Conservation (phyloP, 1,140 invertebrate genomes). For the Calliopsis andreniformis region DNA sequence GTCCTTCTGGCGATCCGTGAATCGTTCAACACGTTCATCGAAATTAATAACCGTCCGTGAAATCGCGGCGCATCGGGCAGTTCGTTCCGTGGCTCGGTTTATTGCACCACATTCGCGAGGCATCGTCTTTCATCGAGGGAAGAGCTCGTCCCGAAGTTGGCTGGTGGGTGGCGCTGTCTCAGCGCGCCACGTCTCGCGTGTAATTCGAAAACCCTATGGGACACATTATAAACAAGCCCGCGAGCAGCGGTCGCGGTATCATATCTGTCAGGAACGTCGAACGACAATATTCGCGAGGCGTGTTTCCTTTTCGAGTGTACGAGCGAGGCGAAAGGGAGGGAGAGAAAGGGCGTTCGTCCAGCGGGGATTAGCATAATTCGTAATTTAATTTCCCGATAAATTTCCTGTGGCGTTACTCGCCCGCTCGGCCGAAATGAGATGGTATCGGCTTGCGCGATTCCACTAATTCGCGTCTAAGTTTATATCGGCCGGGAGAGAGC, state of each 20-base stretch:
- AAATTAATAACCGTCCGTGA: conserved; percentile 22
- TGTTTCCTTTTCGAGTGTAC: neutral
- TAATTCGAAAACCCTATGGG: conserved; percentile 5
- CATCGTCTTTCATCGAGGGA: conserved; percentile 19
- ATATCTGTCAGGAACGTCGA: conserved; percentile 19
- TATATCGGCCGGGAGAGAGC: conserved; percentile 70
- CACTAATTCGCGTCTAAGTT: conserved; percentile 78
- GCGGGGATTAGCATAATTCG: conserved; percentile 76
- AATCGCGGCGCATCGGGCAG: no score
- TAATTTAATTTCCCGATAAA: conserved; percentile 79
- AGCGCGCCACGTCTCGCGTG: conserved; percentile 5
- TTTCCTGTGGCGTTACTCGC: conserved; percentile 58
- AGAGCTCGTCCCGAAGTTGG: no score
- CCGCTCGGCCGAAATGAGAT: conserved; percentile 65
- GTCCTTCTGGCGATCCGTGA: no score
- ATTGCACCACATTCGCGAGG: neutral
- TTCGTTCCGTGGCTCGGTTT: neutral
- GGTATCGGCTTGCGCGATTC: conserved; percentile 72
- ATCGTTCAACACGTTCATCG: neutral
- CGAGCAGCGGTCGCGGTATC: neutral
- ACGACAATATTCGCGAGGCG: neutral
- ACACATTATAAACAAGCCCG: neutral
- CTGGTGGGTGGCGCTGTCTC: conserved; percentile 30
- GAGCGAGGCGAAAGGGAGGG: neutral
- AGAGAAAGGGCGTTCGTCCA: neutral